A percentile compares a stretch with the other conserved stretches of the same genome.
Conservation (phyloP, 2,113 vertebrate species). For the Cyanocitta stelleri region DNA sequence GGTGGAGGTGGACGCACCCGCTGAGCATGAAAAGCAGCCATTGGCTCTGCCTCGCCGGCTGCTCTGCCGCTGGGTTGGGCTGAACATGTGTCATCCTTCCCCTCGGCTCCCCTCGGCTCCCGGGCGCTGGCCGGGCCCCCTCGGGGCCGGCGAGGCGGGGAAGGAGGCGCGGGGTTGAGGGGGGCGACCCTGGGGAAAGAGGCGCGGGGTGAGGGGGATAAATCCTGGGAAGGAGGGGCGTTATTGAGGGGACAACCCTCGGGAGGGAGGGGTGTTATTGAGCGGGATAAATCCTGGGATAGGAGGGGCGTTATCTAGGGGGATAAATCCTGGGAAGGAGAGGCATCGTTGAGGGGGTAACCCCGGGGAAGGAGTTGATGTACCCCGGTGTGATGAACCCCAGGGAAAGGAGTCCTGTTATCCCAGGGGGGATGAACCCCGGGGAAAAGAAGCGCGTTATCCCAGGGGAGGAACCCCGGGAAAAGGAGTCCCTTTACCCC, state of each 20-base stretch:
- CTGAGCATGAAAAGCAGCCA: not conserved
- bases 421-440: not conserved
- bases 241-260: not conserved
- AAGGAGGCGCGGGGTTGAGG: too few relatives aligned
- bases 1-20: slow-evolving; percentile 5
- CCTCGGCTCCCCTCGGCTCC: not conserved
- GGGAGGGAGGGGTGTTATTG: not conserved
- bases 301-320: too few relatives aligned
- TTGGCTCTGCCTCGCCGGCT: slow-evolving; percentile 32
- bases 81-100: not conserved
- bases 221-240: not conserved
- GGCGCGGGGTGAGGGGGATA: not conserved
- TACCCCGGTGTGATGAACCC: too few relatives aligned
- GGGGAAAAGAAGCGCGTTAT: fast-evolving
- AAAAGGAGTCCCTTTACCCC: not conserved
- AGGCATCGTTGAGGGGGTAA: fast-evolving
- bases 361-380: fast-evolving
- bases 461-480: not conserved
- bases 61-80: slow-evolving; percentile 21
- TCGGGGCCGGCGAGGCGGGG: not conserved
- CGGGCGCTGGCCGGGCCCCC: not conserved
- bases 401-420: too few relatives aligned
- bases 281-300: not conserved
- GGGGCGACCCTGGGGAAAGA: not conserved
- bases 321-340: not conserved